Evolutionary conservation across 2,888 invertebrate species (phyloP).

Genomic region (Rhyacophila evoluta): DNA sequence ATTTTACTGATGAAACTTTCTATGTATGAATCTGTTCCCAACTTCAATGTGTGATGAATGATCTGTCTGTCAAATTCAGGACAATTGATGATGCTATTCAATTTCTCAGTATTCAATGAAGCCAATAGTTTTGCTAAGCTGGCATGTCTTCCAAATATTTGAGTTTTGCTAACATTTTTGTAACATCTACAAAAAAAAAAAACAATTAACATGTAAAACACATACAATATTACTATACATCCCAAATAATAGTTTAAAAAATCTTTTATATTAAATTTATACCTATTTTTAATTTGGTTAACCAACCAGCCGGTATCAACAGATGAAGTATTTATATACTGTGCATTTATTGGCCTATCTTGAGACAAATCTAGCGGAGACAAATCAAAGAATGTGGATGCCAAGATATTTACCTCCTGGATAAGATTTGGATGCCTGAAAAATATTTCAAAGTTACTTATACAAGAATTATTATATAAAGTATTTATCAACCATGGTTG

Average conservation of each 20-base stretch:
- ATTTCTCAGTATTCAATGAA: slow-evolving; percentile 62
- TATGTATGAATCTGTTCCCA: slow-evolving; percentile 67
- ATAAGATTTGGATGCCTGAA: slow-evolving; percentile 72
- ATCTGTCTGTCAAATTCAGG: slow-evolving; percentile 69
- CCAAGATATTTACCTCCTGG: slow-evolving; percentile 74
- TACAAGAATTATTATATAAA: too few relatives aligned
- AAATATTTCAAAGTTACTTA: too few relatives aligned
- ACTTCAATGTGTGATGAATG: slow-evolving; percentile 66
- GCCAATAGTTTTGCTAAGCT: slow-evolving; percentile 62
- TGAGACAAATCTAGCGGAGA: slow-evolving; percentile 74
- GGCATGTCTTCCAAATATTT: slow-evolving; percentile 61
- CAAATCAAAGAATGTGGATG: slow-evolving; percentile 73
- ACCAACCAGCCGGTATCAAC: slow-evolving; percentile 76
- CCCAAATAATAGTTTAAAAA: too few relatives aligned
- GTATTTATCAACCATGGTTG: too few relatives aligned
- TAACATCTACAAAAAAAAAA: slow-evolving; percentile 62
- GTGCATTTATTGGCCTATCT: slow-evolving; percentile 72
- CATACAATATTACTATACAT: too few relatives aligned
- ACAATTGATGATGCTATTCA: slow-evolving; percentile 66
- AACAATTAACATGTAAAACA: background rate
- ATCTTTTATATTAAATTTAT: slow-evolving; percentile 16
- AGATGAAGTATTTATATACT: slow-evolving; percentile 70
- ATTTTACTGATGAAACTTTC: slow-evolving; percentile 62
- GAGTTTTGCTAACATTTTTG: slow-evolving; percentile 58
- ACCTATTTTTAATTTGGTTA: slow-evolving; percentile 73